phyloP scores from a whole-genome alignment of 2,888 invertebrate species.

The Macropis europaea region DNA sequence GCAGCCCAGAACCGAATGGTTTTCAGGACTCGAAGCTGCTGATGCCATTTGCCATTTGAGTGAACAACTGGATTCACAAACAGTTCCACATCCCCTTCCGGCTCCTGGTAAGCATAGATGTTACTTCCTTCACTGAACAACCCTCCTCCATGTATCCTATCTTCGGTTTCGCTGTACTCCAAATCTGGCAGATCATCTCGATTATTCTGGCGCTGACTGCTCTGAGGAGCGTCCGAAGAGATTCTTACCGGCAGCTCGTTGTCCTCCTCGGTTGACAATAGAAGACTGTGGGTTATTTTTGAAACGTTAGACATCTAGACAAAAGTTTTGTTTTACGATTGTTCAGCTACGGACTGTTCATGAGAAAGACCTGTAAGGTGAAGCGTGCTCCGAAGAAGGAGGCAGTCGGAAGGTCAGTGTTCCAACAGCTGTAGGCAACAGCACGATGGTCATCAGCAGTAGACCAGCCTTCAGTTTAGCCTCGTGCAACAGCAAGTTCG shows the following conservation, averaged over 20 bases:
- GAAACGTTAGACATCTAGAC: neutral
- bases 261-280: slow-evolving; percentile 65
- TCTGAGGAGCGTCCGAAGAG: slow-evolving; percentile 8
- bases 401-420: slow-evolving; percentile 62
- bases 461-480: slow-evolving; percentile 62
- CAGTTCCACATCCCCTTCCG: slow-evolving; percentile 59
- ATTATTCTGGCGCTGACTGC: neutral
- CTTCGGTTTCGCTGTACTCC: slow-evolving; percentile 5
- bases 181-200: neutral
- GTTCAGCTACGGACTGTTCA: neutral
- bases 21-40: slow-evolving; percentile 57
- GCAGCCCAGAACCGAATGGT: slow-evolving; percentile 64
- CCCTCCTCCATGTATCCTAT: neutral
- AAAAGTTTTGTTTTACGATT: neutral
- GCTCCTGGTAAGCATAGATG: slow-evolving; percentile 64
- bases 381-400: slow-evolving; percentile 19
- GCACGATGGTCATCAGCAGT: slow-evolving; percentile 65
- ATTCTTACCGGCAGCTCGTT: slow-evolving; percentile 61
- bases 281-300: slow-evolving; percentile 52
- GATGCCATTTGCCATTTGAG: slow-evolving; percentile 51
- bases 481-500: slow-evolving; percentile 57
- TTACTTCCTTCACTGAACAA: slow-evolving; percentile 60
- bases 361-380: slow-evolving; percentile 59
- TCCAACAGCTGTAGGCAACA: slow-evolving; percentile 68
- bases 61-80: slow-evolving; percentile 45